A percentile compares a stretch with the other conserved stretches of the same genome.
These are phyloP conservation scores for Notodromas monacha DNA, from an alignment of 2,888 invertebrate genomes.

Conservation along the genomic window DNA sequence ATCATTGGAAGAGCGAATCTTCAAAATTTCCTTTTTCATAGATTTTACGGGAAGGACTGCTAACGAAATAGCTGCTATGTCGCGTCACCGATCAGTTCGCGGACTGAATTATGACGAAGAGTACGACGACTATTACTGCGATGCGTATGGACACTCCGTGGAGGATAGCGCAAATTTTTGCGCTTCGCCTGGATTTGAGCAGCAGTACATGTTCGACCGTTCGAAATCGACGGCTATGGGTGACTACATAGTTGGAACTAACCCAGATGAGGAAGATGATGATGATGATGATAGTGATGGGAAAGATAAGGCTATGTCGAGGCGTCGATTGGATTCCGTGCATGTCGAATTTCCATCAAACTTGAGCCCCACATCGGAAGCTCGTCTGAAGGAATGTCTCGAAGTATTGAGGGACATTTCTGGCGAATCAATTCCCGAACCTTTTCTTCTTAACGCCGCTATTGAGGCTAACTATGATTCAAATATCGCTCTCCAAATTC, in stretches of 20 bases:
- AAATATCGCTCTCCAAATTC: constrained; percentile 33
- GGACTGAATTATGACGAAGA: constrained; percentile 51
- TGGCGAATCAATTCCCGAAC: constrained; percentile 38
- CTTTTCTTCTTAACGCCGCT: constrained; percentile 33
- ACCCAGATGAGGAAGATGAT: constrained; percentile 23
- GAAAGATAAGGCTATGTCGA: too few species aligned
- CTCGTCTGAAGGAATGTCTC: constrained; percentile 42
- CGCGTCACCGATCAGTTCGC: constrained; percentile 51
- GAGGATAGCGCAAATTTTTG: constrained; percentile 26
- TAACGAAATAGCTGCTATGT: too few species aligned
- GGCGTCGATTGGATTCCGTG: constrained; percentile 13
- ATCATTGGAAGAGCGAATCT: too few species aligned
- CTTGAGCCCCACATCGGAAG: constrained; percentile 23
- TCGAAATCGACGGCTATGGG: constrained; percentile 25
- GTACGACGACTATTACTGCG: constrained; percentile 60
- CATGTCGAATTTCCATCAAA: constrained; percentile 15
- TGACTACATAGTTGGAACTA: constrained; percentile 35
- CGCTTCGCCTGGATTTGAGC: constrained; percentile 11
- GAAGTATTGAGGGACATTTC: constrained; percentile 45
- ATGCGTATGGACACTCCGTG: constrained; percentile 67
- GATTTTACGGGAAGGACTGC: too few species aligned
- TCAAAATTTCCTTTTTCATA: too few species aligned
- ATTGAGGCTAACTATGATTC: constrained; percentile 35
- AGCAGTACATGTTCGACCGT: constrained; percentile 51
- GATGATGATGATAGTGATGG: constrained; percentile 15